Evolutionary conservation across 2,888 invertebrate species (phyloP), one percentile per base, ranked within the genome.

Genomic region (Frankliniella fusca): DNA sequence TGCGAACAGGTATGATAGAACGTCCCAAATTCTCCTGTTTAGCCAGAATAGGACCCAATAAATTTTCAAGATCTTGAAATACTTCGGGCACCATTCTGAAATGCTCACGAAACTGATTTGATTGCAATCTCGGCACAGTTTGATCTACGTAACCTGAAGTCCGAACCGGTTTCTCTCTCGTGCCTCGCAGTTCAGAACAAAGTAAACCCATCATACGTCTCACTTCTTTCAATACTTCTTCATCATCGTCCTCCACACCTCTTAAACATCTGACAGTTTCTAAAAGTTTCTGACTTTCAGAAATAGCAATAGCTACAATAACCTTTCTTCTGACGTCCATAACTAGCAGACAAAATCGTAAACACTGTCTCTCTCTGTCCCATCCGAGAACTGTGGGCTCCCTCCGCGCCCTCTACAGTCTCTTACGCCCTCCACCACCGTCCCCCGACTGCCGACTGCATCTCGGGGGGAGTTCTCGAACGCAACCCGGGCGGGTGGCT

Each of bases 401-500:
- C 65, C n/a, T n/a, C n/a, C n/a, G n/a, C n/a, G n/a, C n/a, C n/a
- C n/a, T n/a, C n/a, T n/a, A n/a, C n/a, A n/a, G n/a, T n/a, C n/a
- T n/a, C n/a, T n/a, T 65, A 11, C 15, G 65, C 11, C 15, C 15
- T 7, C 65, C 65, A 10, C 65, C 65, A 11, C 20, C 65, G 15
- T 20, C 65, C 65, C 65, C 65, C 65, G 65, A 65, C 20, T 20
- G 11, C 20, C 15, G 15, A 65, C 65, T 10, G 65, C 65, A 7
- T 65, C 65, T 65, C 65, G 65, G 65, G 20, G 65, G 65, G 65
- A 65, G 65, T 65, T 65, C 65, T 65, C 65, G 65, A 65, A 65
- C 65, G 65, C 20, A 65, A 10, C 65, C 65, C 65, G n/a, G n/a
- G n/a, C n/a, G n/a, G n/a, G n/a, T n/a, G n/a, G n/a, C n/a, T n/a